A percentile compares a stretch with the other conserved stretches of the same genome.
Evolutionary conservation across 2,888 invertebrate species (phyloP).

Genomic region (Amphiduros pacificus): DNA sequence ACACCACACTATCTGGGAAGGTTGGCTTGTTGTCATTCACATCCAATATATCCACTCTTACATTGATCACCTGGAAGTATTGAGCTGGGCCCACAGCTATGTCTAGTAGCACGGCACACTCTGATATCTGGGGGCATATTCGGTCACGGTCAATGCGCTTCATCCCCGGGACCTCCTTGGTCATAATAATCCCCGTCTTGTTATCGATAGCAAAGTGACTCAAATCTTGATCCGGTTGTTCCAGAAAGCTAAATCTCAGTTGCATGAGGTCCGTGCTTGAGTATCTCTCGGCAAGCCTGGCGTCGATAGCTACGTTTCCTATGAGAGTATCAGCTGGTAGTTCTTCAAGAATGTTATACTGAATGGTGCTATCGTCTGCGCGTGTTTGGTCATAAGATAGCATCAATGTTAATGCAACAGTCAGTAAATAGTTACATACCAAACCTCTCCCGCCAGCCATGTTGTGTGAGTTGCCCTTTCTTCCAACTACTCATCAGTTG

Average conservation of each 20-base stretch:
- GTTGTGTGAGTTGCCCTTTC: too few species aligned
- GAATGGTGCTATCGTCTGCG: too few species aligned
- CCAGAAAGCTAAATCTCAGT: conserved; percentile 16
- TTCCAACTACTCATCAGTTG: too few species aligned
- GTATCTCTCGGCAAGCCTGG: conserved; percentile 9
- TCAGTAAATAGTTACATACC: too few species aligned
- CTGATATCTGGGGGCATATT: conserved; percentile 5
- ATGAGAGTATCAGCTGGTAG: conserved; percentile 8
- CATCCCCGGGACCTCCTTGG: too few species aligned
- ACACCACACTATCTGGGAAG: conserved; percentile 6
- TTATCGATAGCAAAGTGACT: conserved; percentile 9
- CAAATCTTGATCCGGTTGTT: conserved; percentile 9
- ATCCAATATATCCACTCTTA: conserved; percentile 15
- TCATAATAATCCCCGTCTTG: conserved; percentile 5
- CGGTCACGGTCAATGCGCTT: conserved; percentile 12
- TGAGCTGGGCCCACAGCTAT: conserved; percentile 15
- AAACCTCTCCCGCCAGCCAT: too few species aligned
- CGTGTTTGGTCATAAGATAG: too few species aligned
- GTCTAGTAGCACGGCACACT: conserved; percentile 12
- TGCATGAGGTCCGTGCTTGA: neutral
- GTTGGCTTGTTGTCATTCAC: conserved; percentile 16
- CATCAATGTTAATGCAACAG: too few species aligned
- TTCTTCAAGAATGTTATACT: conserved; percentile 15
- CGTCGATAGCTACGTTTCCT: conserved; percentile 15
- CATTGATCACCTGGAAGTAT: conserved; percentile 20